Percentiles rank a stretch among this genome's conserved stretches.
phyloP scores from a whole-genome alignment of 2,797 vertebrate species.

The Neopelma chrysocephalum region DNA sequence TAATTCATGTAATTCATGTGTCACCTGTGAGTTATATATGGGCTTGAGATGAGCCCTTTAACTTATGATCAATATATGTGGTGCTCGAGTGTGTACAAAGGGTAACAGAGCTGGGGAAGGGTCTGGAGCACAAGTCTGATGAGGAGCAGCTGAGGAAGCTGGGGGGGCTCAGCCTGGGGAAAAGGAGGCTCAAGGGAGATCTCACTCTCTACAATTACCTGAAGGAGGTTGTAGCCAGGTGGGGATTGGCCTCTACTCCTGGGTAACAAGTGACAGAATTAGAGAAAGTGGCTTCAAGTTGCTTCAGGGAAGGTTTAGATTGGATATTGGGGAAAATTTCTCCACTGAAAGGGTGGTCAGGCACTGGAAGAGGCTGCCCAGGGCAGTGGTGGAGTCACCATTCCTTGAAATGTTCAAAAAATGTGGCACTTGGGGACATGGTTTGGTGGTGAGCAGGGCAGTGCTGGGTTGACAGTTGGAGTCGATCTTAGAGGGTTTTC shows the following conservation, averaged over 20 bases:
- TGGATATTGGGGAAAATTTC: not conserved
- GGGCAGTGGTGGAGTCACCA: not conserved
- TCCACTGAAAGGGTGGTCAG: not conserved
- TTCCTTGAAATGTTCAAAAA: not conserved
- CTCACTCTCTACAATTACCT: not conserved
- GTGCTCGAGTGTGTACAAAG: not conserved
- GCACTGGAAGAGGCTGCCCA: not conserved
- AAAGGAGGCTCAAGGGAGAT: not conserved
- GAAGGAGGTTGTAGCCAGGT: not conserved
- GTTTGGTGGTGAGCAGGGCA: not conserved
- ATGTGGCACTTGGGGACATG: not conserved
- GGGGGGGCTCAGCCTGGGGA: not conserved
- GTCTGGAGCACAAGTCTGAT: not conserved
- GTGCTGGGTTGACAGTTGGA: not conserved
- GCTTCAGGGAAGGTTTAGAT: not conserved
- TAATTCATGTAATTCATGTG: not conserved
- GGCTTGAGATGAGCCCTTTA: not conserved
- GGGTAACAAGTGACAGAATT: not conserved
- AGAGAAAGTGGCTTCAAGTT: not conserved
- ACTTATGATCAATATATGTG: not conserved
- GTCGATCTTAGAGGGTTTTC: not conserved
- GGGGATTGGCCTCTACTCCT: not conserved
- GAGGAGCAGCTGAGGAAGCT: not conserved
- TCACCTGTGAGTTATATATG: not conserved
- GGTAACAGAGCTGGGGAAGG: not conserved